These are phyloP conservation scores for Cliona cf. orientalis DNA, from an alignment of 37 sponge, comb jelly and placozoan species.

Conservation along the genomic window DNA sequence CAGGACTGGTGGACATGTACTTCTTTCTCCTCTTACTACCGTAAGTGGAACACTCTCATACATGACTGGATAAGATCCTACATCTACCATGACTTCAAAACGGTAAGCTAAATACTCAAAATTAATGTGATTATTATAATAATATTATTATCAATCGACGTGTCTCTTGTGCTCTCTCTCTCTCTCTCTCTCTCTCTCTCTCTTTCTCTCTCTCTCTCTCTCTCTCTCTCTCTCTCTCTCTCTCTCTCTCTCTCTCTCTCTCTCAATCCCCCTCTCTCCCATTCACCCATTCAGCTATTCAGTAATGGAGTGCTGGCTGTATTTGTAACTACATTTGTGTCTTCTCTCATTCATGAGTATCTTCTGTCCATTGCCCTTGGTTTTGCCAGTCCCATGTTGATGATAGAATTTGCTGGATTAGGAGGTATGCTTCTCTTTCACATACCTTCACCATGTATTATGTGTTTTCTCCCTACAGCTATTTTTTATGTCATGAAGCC, in stretches of 20 bases:
- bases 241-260: constrained; percentile 34
- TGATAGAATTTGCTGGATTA: constrained; percentile 46
- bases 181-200: neutral
- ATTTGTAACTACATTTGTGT: constrained; percentile 34
- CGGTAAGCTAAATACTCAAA: constrained; percentile 22
- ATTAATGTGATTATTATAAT: neutral
- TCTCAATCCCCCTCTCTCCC: constrained; percentile 20
- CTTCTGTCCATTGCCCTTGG: constrained; percentile 49
- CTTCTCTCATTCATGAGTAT: constrained; percentile 84
- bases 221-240: constrained; percentile 22
- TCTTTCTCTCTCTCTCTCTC: constrained; percentile 3
- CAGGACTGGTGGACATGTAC: constrained; percentile 85
- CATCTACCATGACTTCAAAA: constrained; percentile 68
- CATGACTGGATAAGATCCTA: constrained; percentile 82
- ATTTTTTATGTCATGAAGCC: constrained; percentile 38
- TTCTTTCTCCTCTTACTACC: constrained; percentile 58
- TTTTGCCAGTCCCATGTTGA: constrained; percentile 62
- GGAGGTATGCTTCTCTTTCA: constrained; percentile 16
- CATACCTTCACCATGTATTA: neutral
- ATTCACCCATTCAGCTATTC: constrained; percentile 2
- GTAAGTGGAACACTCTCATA: constrained; percentile 82
- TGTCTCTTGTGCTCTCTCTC: no score
- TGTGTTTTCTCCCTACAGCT: neutral
- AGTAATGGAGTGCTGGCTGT: constrained; percentile 27
- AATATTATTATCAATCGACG: no score